These are phyloP conservation scores for Drosophila paulistorum DNA, from an alignment of 1,140 invertebrate genomes.

Conservation along the genomic window DNA sequence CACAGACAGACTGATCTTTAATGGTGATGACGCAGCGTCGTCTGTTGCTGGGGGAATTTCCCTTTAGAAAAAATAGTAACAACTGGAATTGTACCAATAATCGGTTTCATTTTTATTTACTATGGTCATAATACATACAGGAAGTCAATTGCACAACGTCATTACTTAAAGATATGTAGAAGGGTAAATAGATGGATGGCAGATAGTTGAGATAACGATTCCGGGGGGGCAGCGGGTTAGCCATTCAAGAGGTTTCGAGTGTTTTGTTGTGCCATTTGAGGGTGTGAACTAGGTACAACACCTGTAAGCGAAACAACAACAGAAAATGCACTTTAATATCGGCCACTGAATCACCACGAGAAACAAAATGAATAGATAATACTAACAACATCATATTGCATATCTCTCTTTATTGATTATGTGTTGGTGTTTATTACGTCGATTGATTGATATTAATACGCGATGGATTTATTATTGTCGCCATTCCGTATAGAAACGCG, in stretches of 20 bases:
- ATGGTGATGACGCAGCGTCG: conserved; percentile 3
- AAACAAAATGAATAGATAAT: conserved; percentile 25
- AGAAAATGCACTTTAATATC: conserved; percentile 36
- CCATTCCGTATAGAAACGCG: conserved; percentile 15
- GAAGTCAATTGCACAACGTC: conserved; percentile 38
- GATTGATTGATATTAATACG: conserved; percentile 32
- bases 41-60: conserved; percentile 9
- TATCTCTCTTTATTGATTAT: conserved; percentile 41
- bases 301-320: conserved; percentile 9
- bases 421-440: conserved; percentile 42
- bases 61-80: conserved; percentile 4
- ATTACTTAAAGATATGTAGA: conserved; percentile 19
- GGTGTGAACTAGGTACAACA: conserved; percentile 17
- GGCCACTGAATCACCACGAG: conserved; percentile 39
- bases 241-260: conserved; percentile 14
- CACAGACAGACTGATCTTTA: neutral
- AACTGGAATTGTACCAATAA: conserved; percentile 31
- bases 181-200: neutral
- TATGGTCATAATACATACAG: conserved; percentile 18
- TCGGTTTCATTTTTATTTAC: neutral
- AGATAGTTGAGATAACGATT: neutral
- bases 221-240: neutral
- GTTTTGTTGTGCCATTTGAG: conserved; percentile 40
- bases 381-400: conserved; percentile 32
- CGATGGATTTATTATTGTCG: conserved; percentile 17